Percentiles rank a stretch among this genome's conserved stretches.
Conservation (phyloP, 2,888 invertebrate genomes). For the Limnephilus rhombicus region DNA sequence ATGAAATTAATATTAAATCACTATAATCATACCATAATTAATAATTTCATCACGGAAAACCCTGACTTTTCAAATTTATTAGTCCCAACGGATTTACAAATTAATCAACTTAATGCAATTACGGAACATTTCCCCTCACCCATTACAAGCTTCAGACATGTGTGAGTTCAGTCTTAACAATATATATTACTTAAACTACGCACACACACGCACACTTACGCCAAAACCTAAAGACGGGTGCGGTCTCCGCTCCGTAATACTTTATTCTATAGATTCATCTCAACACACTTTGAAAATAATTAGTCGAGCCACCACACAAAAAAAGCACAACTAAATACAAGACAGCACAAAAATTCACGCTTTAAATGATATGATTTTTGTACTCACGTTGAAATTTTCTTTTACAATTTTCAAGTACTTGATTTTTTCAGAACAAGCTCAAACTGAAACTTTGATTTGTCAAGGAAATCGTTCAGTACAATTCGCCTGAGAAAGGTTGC, state of each 20-base stretch:
- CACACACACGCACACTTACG: slow-evolving; percentile 40
- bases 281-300: slow-evolving; percentile 11
- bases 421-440: slow-evolving; percentile 9
- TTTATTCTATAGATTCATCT: slow-evolving; percentile 43
- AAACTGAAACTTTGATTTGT: slow-evolving; percentile 7
- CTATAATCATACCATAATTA: not conserved
- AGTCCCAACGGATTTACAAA: not conserved
- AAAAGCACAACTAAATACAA: not conserved
- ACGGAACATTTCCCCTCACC: not conserved
- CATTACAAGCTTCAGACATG: not conserved
- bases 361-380: not conserved
- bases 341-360: not conserved
- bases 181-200: slow-evolving; percentile 25
- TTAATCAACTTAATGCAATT: not conserved
- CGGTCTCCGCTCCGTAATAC: slow-evolving; percentile 33
- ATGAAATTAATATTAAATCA: not conserved
- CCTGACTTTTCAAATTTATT: not conserved
- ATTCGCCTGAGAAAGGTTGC: not conserved
- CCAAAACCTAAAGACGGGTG: slow-evolving; percentile 40
- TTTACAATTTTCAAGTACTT: slow-evolving; percentile 11
- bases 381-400: not conserved
- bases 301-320: not conserved
- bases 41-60: not conserved
- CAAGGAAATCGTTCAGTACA: not conserved
- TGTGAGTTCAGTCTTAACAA: slow-evolving; percentile 24